Base-by-base conservation (phyloP, 2,888 invertebrate genomes). In the Drosophila monieri region DNA sequence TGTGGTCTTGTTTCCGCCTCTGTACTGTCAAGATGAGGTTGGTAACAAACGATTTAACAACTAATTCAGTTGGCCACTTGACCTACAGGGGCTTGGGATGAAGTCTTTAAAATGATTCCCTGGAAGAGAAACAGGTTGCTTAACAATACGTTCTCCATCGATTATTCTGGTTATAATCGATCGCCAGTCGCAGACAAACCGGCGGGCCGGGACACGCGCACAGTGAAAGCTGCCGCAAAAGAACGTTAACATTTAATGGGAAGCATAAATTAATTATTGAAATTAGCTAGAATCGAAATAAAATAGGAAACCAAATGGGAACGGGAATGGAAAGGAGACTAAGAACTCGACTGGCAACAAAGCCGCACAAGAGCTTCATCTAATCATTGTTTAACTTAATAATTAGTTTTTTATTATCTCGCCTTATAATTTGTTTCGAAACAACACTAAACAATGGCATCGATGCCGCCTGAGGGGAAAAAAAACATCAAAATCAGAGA, bases 331-430 rank as follows among this genome's bases (percentile, higher is more conserved):
- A 46, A 64, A 62, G 37, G 62, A 30, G 64, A 65, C 43, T 49
- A 10, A 35, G 60, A 78, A 62, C 49, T 65, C 62, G 56, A 73
- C 35, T 52, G 52, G 64, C 46, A 47, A 41, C 47, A 56, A 35
- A n/a, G 35, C n/a, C 35, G 14, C n/a, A 35, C 6, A 49, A 57
- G 48, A 54, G 56, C 57, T 69, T 35, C 30, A 67, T 76, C 83
- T 77, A 73, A 81, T 85, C 85, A 70, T 76, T 85, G 60, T 81
- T 81, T 83, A 81, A 81, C 76, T 81, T 76, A 65, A 77, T 77
- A 85, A 81, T 81, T 83, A 79, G 72, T 73, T 76, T 77, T 72
- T 65, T 71, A 71, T 71, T 52, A 64, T 51, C 54, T 44, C 56
- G 56, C 56, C 53, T 46, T 43, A 61, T 69, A 60, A 69, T 69